Conservation (phyloP, 1,140 invertebrate species). For the Temnothorax nylanderi region DNA sequence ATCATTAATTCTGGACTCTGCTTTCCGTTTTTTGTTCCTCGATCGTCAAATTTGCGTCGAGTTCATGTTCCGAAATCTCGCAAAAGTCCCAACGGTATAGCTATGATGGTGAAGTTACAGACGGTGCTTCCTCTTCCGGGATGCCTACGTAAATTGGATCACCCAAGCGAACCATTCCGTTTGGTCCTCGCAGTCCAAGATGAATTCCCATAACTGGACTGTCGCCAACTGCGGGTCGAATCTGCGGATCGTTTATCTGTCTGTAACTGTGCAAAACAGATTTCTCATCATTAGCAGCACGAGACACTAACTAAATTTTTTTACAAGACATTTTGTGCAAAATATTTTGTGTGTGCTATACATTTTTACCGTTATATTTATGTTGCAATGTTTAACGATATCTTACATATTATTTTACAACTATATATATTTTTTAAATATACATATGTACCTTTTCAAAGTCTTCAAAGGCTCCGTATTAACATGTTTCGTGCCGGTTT, state of each 20-base stretch:
- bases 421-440: constrained; percentile 13
- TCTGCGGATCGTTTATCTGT: constrained; percentile 77
- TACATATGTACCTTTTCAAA: constrained; percentile 84
- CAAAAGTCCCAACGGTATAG: constrained; percentile 83
- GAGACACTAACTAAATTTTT: background rate
- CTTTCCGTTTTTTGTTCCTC: constrained; percentile 14
- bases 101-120: constrained; percentile 79
- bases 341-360: too few relatives aligned
- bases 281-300: background rate
- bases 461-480: constrained; percentile 87
- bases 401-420: background rate
- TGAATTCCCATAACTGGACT: constrained; percentile 84
- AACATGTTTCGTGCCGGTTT: constrained; percentile 84
- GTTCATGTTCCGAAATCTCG: constrained; percentile 51
- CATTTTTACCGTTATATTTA: background rate
- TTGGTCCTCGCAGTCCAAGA: constrained; percentile 78
- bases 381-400: background rate
- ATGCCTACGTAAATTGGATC: constrained; percentile 82
- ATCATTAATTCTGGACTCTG: constrained; percentile 47
- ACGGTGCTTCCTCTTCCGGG: constrained; percentile 67
- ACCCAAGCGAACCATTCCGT: constrained; percentile 77
- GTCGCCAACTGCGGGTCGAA: constrained; percentile 73
- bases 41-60: constrained; percentile 44
- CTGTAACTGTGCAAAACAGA: constrained; percentile 79
- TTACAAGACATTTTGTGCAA: too few relatives aligned